phyloP scores from a whole-genome alignment of 2,888 invertebrate species.

The Apomyelois bistriatella region DNA sequence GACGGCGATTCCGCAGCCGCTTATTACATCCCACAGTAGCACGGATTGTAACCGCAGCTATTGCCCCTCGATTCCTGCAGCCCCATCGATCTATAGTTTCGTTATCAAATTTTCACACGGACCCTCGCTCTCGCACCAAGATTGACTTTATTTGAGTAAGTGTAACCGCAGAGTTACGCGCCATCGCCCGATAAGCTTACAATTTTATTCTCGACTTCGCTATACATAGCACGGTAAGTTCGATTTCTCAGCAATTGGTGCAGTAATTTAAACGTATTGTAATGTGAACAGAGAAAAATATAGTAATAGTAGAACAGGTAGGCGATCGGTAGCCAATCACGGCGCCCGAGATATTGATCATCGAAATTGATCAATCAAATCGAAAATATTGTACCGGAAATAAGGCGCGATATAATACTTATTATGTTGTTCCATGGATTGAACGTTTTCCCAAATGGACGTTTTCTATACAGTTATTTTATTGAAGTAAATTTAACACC shows the following conservation, averaged over 20 bases:
- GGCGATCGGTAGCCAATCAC: constrained; percentile 71
- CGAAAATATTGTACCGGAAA: constrained; percentile 74
- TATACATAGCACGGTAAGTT: constrained; percentile 46
- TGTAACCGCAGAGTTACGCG: constrained; percentile 69
- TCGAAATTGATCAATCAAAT: constrained; percentile 79
- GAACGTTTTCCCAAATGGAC: constrained; percentile 52
- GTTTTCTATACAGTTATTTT: constrained; percentile 11
- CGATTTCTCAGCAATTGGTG: constrained; percentile 35
- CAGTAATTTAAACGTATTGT: constrained; percentile 48
- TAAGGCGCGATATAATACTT: constrained; percentile 65
- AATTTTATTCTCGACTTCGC: constrained; percentile 41
- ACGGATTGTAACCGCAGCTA: constrained; percentile 72
- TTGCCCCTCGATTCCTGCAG: constrained; percentile 68
- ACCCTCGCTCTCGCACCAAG: constrained; percentile 59
- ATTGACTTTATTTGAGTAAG: constrained; percentile 79
- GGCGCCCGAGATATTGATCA: constrained; percentile 72
- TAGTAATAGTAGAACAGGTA: constrained; percentile 42
- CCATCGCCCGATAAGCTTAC: constrained; percentile 27
- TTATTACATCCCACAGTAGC: constrained; percentile 77
- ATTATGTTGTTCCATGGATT: constrained; percentile 58
- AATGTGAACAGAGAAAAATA: constrained; percentile 53
- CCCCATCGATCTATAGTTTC: constrained; percentile 74
- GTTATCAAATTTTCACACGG: constrained; percentile 80
- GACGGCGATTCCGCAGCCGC: constrained; percentile 60
- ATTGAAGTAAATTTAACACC: neutral